phyloP scores from a whole-genome alignment of 2,113 vertebrate species.

The Silurus meridionalis region DNA sequence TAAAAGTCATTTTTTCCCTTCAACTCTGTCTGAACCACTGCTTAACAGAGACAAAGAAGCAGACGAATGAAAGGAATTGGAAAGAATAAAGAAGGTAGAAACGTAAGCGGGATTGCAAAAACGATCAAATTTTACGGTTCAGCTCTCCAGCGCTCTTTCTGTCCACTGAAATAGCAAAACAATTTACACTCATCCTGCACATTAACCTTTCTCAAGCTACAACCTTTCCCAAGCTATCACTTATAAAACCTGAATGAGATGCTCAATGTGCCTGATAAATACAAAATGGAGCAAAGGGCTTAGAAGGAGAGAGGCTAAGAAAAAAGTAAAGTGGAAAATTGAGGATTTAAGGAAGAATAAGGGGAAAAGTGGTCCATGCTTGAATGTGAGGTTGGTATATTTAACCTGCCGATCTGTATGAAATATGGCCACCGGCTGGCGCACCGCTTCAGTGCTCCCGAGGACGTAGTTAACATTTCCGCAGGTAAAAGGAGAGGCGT shows the following conservation, averaged over 20 bases:
- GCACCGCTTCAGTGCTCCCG: slow-evolving; percentile 39
- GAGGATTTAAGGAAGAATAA: slow-evolving; percentile 19
- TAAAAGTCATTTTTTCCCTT: slow-evolving; percentile 15
- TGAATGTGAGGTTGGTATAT: slow-evolving; percentile 40
- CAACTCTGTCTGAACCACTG: slow-evolving; percentile 21
- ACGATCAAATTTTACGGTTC: slow-evolving; percentile 67
- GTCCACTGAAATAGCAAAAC: slow-evolving; percentile 65
- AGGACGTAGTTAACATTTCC: slow-evolving; percentile 60
- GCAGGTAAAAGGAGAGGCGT: slow-evolving; percentile 52
- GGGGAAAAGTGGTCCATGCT: slow-evolving; percentile 14
- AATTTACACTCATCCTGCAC: slow-evolving; percentile 69
- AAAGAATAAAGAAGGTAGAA: slow-evolving; percentile 18
- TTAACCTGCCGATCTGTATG: slow-evolving; percentile 58
- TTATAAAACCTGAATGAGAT: slow-evolving; percentile 56
- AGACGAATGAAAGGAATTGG: background rate
- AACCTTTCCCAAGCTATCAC: slow-evolving; percentile 48
- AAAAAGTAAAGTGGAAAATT: slow-evolving; percentile 10
- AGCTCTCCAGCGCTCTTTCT: slow-evolving; percentile 61
- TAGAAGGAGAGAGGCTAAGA: background rate
- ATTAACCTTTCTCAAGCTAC: slow-evolving; percentile 69
- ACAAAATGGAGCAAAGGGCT: slow-evolving; percentile 3
- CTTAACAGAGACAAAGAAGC: slow-evolving; percentile 26
- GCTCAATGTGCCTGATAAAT: slow-evolving; percentile 59
- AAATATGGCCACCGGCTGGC: slow-evolving; percentile 43
- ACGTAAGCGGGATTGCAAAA: slow-evolving; percentile 33